Evolutionary conservation across 53 echinoderm and acorn worm species (phyloP), one percentile per base, ranked within the genome.

Genomic region (Holothuria leucospilota): DNA sequence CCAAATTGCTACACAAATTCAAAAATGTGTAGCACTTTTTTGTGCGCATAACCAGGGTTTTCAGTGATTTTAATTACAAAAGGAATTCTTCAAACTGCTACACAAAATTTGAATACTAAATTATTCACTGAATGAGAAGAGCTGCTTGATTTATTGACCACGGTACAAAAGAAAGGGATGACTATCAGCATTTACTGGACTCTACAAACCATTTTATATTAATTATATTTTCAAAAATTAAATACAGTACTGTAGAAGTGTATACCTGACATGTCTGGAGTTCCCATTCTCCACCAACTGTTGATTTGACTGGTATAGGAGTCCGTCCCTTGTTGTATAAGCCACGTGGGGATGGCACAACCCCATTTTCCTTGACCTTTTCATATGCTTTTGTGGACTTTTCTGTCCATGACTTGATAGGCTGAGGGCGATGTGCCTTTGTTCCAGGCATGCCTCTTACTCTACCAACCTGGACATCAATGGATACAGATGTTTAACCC

Each of bases 251-350:
- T 34, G 3, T 34, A 46, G 46, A 46, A 46, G 46, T 9, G 6
- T 46, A 46, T 46, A 96, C 96, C 94, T 96, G 94, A 71, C 96
- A 96, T 63, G 94, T 91, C 69, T 94, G 89, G 27, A 96, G 77
- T 25, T 91, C 94, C 96, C 97, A 97, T 51, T 97, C 97, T 72
- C 97, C 97, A n/a, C 96, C 90, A 29, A 96, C 94, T 9, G 88
- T 90, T 77, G 85, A 89, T 79, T 96, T 96, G 28, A 90, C 93
- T 21, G 95, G 85, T 23, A 94, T 64, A 24, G 96, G 89, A 46
- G 86, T 85, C 65, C 88, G 88, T n/a, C 91, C 91, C 71, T 91
- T 89, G 61, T 86, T 84, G 61, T 91, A 93, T 77, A 97, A 73
- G 59, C 78, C 93, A 24, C 98, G 86, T 24, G 95, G 95, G 13